Percentiles rank a stretch among this genome's conserved stretches.
These are phyloP conservation scores for Schizotus pectinicornis DNA, from an alignment of 2,888 invertebrate species.

Conservation along the genomic window DNA sequence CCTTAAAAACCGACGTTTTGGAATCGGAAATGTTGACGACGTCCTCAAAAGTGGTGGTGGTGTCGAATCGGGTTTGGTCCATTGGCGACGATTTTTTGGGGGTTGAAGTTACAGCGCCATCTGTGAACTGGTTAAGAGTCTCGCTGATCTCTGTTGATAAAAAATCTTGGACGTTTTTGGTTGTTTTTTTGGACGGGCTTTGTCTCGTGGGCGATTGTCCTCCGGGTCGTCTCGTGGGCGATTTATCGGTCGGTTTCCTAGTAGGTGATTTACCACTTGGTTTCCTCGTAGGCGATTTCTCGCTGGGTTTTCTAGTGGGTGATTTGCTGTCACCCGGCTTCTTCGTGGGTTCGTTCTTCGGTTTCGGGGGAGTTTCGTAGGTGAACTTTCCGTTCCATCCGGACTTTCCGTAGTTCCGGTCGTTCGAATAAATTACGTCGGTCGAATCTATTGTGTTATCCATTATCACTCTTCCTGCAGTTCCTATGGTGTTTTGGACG, in stretches of 20 bases:
- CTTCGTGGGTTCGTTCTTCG: constrained; percentile 20
- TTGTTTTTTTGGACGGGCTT: constrained; percentile 9
- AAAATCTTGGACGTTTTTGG: constrained; percentile 35
- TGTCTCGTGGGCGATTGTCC: constrained; percentile 1
- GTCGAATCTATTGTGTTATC: constrained; percentile 60
- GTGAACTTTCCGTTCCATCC: constrained; percentile 57
- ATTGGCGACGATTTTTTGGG: constrained; percentile 3
- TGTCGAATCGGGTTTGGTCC: neutral
- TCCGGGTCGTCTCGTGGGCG: constrained; percentile 15
- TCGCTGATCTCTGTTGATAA: constrained; percentile 41
- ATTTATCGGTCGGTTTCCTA: constrained; percentile 21
- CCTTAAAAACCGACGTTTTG: constrained; percentile 12
- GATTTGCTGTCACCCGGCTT: constrained; percentile 16
- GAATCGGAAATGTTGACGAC: constrained; percentile 8
- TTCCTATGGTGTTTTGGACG: constrained; percentile 55
- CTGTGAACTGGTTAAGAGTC: constrained; percentile 40
- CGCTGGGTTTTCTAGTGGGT: neutral
- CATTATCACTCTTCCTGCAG: constrained; percentile 59
- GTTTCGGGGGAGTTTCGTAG: constrained; percentile 46
- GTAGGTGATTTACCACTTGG: constrained; percentile 18
- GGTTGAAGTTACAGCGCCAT: neutral
- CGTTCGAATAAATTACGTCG: constrained; percentile 54
- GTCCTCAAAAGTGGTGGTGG: constrained; percentile 1
- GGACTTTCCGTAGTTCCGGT: constrained; percentile 55
- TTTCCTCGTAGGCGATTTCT: constrained; percentile 10